These are phyloP conservation scores for Lontra canadensis DNA, from an alignment of 2,113 vertebrate species.

Conservation along the genomic window DNA sequence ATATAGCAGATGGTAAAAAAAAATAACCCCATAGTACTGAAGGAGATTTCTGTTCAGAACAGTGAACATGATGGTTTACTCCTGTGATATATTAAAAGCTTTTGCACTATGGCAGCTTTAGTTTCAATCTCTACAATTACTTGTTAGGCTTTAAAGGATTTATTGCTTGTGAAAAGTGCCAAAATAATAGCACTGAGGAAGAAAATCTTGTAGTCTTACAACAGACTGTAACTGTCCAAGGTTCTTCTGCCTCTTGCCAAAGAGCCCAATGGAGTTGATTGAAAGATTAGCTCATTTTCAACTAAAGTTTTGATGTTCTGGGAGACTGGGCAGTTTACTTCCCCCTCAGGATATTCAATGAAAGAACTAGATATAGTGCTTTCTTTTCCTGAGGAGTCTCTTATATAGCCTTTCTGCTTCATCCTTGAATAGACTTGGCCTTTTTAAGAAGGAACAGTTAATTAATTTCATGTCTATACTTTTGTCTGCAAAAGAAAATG, in stretches of 20 bases:
- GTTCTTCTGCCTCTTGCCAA: constrained; percentile 32
- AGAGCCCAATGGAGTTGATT: neutral
- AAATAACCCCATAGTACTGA: neutral
- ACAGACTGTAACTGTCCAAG: constrained; percentile 23
- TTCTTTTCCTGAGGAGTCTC: constrained; percentile 15
- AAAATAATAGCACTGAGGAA: constrained; percentile 51
- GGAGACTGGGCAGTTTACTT: constrained; percentile 36
- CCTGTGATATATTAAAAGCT: constrained; percentile 46
- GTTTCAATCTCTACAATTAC: constrained; percentile 58
- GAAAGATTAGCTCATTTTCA: constrained; percentile 66
- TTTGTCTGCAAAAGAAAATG: constrained; percentile 20
- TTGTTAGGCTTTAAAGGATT: constrained; percentile 69
- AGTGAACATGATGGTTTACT: constrained; percentile 39
- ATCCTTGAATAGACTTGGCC: neutral
- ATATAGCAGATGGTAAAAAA: neutral
- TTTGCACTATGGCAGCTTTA: constrained; percentile 46
- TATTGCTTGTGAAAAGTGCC: constrained; percentile 68
- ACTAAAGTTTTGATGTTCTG: constrained; percentile 58
- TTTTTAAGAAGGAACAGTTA: neutral
- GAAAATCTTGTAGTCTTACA: constrained; percentile 59
- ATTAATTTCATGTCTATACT: constrained; percentile 26
- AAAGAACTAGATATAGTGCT: constrained; percentile 1
- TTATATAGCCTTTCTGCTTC: neutral
- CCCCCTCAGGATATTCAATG: constrained; percentile 25
- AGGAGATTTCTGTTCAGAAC: neutral